phyloP scores from a whole-genome alignment of 2,797 vertebrate species.

The Oreochromis grahami region DNA sequence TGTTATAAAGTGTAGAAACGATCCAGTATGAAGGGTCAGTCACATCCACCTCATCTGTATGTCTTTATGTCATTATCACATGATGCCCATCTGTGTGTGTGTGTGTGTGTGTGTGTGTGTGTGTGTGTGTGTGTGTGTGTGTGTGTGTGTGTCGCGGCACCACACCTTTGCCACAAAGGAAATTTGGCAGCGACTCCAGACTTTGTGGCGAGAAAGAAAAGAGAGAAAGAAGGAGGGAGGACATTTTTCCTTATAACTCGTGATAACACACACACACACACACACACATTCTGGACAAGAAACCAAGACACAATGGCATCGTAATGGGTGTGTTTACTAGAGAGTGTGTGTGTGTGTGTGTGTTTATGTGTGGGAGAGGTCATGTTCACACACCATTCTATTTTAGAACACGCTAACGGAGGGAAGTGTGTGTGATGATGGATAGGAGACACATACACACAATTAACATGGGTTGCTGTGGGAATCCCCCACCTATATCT shows the following conservation, averaged over 20 bases:
- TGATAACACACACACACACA: slow-evolving; percentile 20
- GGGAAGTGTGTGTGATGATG: slow-evolving; percentile 78
- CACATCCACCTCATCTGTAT: background rate
- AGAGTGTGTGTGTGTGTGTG: background rate
- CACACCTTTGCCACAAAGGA: slow-evolving; percentile 84
- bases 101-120: background rate
- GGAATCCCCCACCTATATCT: slow-evolving; percentile 32
- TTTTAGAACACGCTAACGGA: slow-evolving; percentile 72
- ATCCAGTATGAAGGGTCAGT: background rate
- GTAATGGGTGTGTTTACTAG: slow-evolving; percentile 55
- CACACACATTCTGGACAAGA: slow-evolving; percentile 35
- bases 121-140: background rate
- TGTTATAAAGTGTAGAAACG: background rate
- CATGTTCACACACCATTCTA: slow-evolving; percentile 77
- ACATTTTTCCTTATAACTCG: slow-evolving; percentile 29
- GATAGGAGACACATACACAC: slow-evolving; percentile 59
- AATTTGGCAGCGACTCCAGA: slow-evolving; percentile 77
- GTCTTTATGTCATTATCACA: background rate
- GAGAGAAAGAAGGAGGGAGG: slow-evolving; percentile 26
- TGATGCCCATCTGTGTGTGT: background rate
- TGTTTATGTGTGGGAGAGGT: slow-evolving; percentile 73
- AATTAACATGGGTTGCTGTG: slow-evolving; percentile 13
- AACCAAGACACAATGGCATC: slow-evolving; percentile 65
- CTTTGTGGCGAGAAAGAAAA: slow-evolving; percentile 73
- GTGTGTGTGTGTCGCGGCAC: slow-evolving; percentile 47